Conservation (phyloP, 2,888 invertebrate genomes). For the Microplitis manilae region DNA sequence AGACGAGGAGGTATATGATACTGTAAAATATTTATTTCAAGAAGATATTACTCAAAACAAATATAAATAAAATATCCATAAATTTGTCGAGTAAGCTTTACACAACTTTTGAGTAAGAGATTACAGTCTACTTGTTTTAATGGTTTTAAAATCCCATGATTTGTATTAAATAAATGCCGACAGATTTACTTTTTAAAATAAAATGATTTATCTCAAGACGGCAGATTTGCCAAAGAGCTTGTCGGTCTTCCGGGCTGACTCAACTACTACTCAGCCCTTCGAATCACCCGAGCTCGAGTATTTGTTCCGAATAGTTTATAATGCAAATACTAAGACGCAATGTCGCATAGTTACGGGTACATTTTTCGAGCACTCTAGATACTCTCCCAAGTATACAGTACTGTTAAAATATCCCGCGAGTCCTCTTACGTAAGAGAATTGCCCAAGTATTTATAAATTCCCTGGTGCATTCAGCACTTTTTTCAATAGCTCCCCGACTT, state of each 20-base stretch:
- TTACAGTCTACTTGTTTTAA: not conserved
- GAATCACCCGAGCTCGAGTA: not conserved
- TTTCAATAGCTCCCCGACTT: constrained; percentile 24
- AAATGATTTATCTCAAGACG: not conserved
- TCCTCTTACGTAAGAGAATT: constrained; percentile 22
- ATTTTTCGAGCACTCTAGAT: constrained; percentile 17
- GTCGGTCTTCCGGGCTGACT: constrained; percentile 18
- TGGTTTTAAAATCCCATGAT: not conserved
- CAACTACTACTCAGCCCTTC: constrained; percentile 26
- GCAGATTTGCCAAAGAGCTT: constrained; percentile 21
- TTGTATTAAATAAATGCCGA: not conserved
- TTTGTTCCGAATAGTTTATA: not conserved
- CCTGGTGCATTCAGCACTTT: constrained; percentile 10
- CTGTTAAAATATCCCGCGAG: constrained; percentile 5
- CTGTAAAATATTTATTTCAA: not conserved
- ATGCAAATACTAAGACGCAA: not conserved
- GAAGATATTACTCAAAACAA: not conserved
- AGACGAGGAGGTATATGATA: not conserved
- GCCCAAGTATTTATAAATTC: constrained; percentile 25
- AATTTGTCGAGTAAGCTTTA: not conserved
- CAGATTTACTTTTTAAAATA: not conserved
- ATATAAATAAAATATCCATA: not conserved
- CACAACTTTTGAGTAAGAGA: not conserved
- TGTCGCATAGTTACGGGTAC: not conserved
- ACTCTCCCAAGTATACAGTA: not conserved